phyloP scores from a whole-genome alignment of 2,888 invertebrate species.

The Heliconius charithonia region DNA sequence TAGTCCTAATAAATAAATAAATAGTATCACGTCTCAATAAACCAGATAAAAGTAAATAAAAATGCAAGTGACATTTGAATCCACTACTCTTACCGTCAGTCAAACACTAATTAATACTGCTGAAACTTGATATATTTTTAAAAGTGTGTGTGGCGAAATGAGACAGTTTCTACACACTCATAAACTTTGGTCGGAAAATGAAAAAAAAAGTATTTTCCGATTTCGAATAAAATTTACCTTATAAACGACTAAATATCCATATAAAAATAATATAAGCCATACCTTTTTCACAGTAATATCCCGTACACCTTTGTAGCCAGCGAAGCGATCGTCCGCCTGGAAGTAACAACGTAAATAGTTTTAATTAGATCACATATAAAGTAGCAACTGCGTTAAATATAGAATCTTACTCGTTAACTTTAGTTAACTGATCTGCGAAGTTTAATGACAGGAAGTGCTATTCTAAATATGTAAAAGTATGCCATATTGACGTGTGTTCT shows the following conservation, averaged over 20 bases:
- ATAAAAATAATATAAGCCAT: conserved; percentile 43
- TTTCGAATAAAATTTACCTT: background rate
- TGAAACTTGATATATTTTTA: no score
- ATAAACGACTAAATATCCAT: background rate
- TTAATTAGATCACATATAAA: background rate
- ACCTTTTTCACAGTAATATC: conserved; percentile 94
- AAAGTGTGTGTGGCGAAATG: no score
- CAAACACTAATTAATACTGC: no score
- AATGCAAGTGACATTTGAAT: no score
- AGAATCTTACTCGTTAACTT: conserved; percentile 6
- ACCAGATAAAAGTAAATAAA: no score
- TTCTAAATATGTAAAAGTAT: conserved; percentile 9
- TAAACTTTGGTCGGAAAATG: background rate
- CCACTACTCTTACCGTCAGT: no score
- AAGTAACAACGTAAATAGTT: conserved; percentile 55
- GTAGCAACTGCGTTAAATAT: conserved; percentile 5
- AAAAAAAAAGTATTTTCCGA: background rate
- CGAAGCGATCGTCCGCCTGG: conserved; percentile 88
- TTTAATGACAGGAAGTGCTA: conserved; percentile 14
- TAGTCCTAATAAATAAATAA: no score
- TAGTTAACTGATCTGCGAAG: conserved; percentile 7
- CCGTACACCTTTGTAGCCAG: conserved; percentile 90
- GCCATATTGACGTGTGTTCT: background rate
- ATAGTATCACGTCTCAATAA: no score
- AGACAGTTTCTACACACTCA: no score